Evolutionary conservation across 2,113 vertebrate species (phyloP), one percentile per base, ranked within the genome.

Genomic region (Daubentonia madagascariensis): DNA sequence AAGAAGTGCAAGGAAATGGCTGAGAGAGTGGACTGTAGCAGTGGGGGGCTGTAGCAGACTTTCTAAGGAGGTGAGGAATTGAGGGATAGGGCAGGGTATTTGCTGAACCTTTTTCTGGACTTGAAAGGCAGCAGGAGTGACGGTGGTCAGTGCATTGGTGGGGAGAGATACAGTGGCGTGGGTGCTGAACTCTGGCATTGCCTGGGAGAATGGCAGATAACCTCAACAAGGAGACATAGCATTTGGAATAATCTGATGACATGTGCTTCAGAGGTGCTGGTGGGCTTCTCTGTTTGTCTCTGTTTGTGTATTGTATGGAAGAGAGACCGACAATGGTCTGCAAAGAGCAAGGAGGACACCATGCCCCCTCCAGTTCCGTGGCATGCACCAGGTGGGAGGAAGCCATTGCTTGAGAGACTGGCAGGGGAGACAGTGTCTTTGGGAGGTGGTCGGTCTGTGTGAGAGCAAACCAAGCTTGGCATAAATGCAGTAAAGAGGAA

Each of bases 141-240:
- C 0, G 28, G 1, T 0, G 28, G 1, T 1, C 54, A 35, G 23
- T 1, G 12, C 1, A 6, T 3, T 7, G 57, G 17, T 72, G 13
- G 67, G 7, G 65, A 65, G 25, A 11, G 10, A 22, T 5, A 2
- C 1, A 72, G 43, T 4, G 0, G n/a, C 3, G 0, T 52, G 50
- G 23, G 11, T 8, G 17, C 10, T 2, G 2, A 61, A 4, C 32
- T 45, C 20, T 6, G 73, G 48, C 30, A 18, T 6, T 73, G 45
- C 79, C 73, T 0, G 0, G 14, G 20, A 87, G 25, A 28, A 35
- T 0, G 9, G 23, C 3, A 43, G 30, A 5, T 13, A 35, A n/a
- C 40, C 13, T 61, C 43, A 3, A 3, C 7, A 2, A 20, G 35
- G 35, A 13, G 32, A 52, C 20, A 2, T 22, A 57, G 54, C 54